Evolutionary conservation across 2,797 vertebrate genomes (phyloP).

Genomic region (Natrix natrix): DNA sequence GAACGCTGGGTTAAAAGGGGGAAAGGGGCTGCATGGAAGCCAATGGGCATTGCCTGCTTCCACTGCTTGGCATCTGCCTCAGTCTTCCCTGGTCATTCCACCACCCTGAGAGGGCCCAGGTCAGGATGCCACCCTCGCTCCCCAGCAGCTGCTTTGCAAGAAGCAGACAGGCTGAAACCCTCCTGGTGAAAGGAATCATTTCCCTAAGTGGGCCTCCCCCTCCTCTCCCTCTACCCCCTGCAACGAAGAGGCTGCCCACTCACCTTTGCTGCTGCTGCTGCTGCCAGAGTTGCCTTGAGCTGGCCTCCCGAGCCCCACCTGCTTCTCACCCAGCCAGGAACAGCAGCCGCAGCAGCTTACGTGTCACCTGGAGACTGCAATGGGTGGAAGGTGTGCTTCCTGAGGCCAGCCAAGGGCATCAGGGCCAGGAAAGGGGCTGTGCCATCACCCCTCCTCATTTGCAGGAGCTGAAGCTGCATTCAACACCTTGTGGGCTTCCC

Average conservation of each 20-base stretch:
- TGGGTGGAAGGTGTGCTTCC: constrained; percentile 58
- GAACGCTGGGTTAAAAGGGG: background rate
- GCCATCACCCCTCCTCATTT: background rate
- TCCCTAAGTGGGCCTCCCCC: background rate
- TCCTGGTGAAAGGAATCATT: constrained; percentile 23
- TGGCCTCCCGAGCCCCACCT: constrained; percentile 54
- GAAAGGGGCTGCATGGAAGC: background rate
- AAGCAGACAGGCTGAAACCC: background rate
- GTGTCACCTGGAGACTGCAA: constrained; percentile 61
- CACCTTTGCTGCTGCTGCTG: background rate
- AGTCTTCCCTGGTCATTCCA: background rate
- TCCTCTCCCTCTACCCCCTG: background rate
- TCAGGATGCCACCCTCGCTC: background rate
- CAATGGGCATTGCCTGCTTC: background rate
- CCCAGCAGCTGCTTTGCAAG: background rate
- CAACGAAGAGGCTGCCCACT: background rate
- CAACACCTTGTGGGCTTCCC: background rate
- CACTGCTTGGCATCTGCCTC: background rate
- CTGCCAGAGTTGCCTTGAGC: constrained; percentile 1
- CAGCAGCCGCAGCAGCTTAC: constrained; percentile 37
- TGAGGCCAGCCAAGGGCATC: background rate
- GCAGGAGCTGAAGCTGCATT: background rate
- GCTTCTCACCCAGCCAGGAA: constrained; percentile 45
- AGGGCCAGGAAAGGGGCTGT: background rate
- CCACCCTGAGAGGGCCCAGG: background rate